Evolutionary conservation across 2,797 vertebrate species (phyloP), one percentile per base, ranked within the genome.

Genomic region (Orestias chungarensis): DNA sequence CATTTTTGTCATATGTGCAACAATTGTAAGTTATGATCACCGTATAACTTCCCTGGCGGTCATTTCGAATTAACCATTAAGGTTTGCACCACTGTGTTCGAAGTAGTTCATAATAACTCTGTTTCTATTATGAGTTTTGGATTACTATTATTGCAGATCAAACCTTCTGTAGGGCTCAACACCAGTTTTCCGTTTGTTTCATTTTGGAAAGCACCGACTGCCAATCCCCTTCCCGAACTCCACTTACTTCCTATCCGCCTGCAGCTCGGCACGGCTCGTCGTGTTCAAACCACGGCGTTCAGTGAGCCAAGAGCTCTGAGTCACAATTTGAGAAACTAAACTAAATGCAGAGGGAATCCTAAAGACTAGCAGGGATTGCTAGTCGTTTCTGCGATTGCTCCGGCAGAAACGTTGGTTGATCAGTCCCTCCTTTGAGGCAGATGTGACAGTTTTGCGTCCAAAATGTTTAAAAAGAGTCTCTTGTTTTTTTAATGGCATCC

Each of bases 301-400:
- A 59, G 38, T 27, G 75, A 82, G 70, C 54, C 47, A 65, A 74
- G 57, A 80, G 42, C 75, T 54, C 43, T 85, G 84, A 84, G 74
- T 87, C 82, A 73, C 2, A 82, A 83, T 76, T 77, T 73, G 71
- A 84, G 71, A 84, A 74, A 82, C 33, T 68, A 75, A 89, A 84
- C n/a, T n/a, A n/a, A n/a, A n/a, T n/a, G 77, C 68, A 66, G 18
- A 38, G 73, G 85, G 83, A 87, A 85, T 84, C 83, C 84, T 71
- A 78, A 83, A 89, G 68, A 46, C 79, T 78, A 82, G 86, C 88
- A 82, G 75, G 46, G 44, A 71, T n/a, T n/a, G 42, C 46, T 70
- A 29, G 73, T 74, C 77, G n/a, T n/a, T n/a, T n/a, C n/a, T n/a
- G n/a, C n/a, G n/a, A n/a, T n/a, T n/a, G 64, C 70, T 33, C 40